Percentiles rank a stretch among this genome's conserved stretches.
Evolutionary conservation across 2,113 vertebrate genomes (phyloP).

Genomic region (Arvicanthis niloticus): DNA sequence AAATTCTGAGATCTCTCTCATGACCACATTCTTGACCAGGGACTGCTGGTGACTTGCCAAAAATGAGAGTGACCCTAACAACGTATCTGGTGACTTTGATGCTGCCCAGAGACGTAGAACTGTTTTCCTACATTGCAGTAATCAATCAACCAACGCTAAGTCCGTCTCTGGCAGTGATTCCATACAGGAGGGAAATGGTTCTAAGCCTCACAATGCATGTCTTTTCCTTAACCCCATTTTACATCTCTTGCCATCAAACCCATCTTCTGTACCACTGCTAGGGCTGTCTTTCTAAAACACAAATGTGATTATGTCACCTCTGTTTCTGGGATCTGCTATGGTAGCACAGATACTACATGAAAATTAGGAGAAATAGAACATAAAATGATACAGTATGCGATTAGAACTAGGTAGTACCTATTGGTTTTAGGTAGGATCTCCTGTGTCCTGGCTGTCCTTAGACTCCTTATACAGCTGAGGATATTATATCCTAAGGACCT

Average conservation of each 20-base stretch:
- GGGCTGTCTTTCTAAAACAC: neutral
- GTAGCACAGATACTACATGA: neutral
- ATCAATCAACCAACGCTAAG: neutral
- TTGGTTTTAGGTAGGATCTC: neutral
- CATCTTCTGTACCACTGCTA: neutral
- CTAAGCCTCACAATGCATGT: neutral
- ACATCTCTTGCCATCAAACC: slow-evolving; percentile 1
- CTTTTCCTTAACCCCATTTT: neutral
- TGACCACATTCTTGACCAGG: neutral
- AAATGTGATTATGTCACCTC: neutral
- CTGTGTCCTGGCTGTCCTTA: neutral
- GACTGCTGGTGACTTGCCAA: neutral
- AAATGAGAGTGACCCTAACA: neutral
- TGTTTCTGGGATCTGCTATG: neutral
- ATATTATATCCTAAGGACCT: neutral
- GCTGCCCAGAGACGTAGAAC: neutral
- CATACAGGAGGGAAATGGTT: neutral
- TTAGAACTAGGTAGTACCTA: neutral
- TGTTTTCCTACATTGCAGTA: neutral
- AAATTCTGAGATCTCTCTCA: neutral
- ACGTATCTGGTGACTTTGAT: neutral
- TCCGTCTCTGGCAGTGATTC: neutral
- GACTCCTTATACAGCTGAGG: neutral
- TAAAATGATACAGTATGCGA: neutral
- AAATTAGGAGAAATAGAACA: slow-evolving; percentile 39